Conservation (phyloP, 2,888 invertebrate genomes). For the Phorcus lineatus region DNA sequence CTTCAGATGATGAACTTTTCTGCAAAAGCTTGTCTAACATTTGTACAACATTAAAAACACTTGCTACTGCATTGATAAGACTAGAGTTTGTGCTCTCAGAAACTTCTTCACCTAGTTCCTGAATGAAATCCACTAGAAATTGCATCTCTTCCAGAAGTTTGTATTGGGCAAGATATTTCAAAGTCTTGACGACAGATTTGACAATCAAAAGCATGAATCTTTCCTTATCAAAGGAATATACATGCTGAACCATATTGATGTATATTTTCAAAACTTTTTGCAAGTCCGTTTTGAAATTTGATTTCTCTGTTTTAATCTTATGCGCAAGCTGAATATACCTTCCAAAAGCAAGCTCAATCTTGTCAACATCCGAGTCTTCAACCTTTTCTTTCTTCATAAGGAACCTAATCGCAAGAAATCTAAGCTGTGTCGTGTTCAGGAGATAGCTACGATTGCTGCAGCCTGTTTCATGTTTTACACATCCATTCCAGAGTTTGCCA, state of each 20-base stretch:
- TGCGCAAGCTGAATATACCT: not conserved
- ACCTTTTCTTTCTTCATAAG: slow-evolving; percentile 1
- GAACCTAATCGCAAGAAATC: slow-evolving; percentile 11
- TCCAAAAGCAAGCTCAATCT: not conserved
- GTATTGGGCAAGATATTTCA: slow-evolving; percentile 11
- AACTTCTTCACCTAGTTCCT: not conserved
- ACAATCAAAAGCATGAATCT: not conserved
- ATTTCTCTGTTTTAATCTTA: not conserved
- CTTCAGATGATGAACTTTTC: not conserved
- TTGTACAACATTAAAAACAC: not conserved
- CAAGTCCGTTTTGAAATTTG: not conserved
- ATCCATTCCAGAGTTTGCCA: slow-evolving; percentile 28
- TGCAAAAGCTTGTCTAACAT: not conserved
- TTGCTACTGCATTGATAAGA: not conserved
- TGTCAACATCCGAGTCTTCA: slow-evolving; percentile 11
- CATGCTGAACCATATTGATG: not conserved
- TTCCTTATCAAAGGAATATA: not conserved
- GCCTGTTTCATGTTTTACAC: slow-evolving; percentile 7
- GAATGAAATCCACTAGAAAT: not conserved
- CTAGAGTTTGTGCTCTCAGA: not conserved
- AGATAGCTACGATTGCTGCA: not conserved
- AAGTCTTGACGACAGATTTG: not conserved
- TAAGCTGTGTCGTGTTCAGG: not conserved
- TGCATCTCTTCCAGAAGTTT: not conserved
- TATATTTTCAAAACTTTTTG: not conserved